Evolutionary conservation across 2,888 invertebrate genomes (phyloP), one percentile per base, ranked within the genome.

Genomic region (Ectemnius cavifrons): DNA sequence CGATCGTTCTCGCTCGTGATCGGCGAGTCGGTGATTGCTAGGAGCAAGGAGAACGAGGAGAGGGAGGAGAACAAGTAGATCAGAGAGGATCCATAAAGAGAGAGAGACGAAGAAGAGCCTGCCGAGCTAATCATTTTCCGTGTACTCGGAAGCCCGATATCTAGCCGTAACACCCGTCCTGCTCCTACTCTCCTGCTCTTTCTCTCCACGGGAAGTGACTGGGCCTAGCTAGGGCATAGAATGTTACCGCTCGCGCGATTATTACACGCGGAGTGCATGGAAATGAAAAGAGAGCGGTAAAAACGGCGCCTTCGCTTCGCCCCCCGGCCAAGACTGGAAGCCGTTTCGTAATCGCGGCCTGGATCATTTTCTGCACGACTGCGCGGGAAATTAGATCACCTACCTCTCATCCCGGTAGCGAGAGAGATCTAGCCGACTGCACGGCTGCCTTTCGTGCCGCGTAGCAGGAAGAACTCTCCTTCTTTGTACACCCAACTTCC

Each of bases 311-410:
- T 76, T 75, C 71, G 45, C 37, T 79, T 69, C 74, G 86, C 37
- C 86, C 86, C 85, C 83, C 85, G 86, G 87, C 89, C 82, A 86
- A 89, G 88, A 89, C 88, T 89, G 86, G 89, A 88, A 89, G 89
- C 89, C 87, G 88, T 90, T 91, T 90, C 88, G 87, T 89, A 90
- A 91, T 89, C 88, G 88, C 84, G 84, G 85, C 68, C 81, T 81
- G 85, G 87, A 90, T 91, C 87, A 91, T 91, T 91, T 91, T 91
- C 91, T 89, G 91, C 91, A 91, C 90, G 91, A 91, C 89, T 90
- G 90, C 88, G 76, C 88, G 87, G 87, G 89, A 90, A 91, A 91
- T 90, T 91, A 89, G 91, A 91, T 91, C 91, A 91, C 87, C 89
- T 87, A 89, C 75, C 82, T 79, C 82, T 75, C 82, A 73, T 89